These are phyloP conservation scores for rat (Rattus norvegicus) DNA, from an alignment of 2,113 vertebrate genomes.

Conservation along the genomic window DNA sequence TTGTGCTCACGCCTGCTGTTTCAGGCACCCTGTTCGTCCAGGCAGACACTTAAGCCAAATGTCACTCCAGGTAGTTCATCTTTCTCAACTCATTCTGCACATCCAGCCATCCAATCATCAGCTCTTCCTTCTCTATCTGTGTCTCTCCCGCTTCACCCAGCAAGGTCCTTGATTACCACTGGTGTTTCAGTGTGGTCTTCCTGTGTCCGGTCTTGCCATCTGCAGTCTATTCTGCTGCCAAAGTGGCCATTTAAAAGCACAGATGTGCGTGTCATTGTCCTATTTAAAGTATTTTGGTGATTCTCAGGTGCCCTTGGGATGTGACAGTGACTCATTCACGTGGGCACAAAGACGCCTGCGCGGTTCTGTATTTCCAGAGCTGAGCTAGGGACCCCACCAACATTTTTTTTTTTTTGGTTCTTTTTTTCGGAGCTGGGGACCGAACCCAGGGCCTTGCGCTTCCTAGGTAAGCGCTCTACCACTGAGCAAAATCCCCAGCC, in stretches of 20 bases:
- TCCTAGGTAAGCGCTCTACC: too few species aligned
- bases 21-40: background rate
- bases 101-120: background rate
- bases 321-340: background rate
- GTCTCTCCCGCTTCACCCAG: background rate
- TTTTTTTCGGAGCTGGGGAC: too few species aligned
- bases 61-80: background rate
- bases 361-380: background rate
- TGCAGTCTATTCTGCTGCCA: background rate
- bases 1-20: background rate
- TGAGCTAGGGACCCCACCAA: background rate
- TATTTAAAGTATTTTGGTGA: background rate
- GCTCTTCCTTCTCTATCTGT: slow-evolving; percentile 17
- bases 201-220: background rate
- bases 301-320: slow-evolving; percentile 27
- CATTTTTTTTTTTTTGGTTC: too few species aligned
- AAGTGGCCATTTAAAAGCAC: slow-evolving; percentile 45
- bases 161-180: background rate
- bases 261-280: background rate
- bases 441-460: too few species aligned
- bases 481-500: too few species aligned
- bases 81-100: background rate
- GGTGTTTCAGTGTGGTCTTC: background rate
- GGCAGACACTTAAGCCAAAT: background rate
- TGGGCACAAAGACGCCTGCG: background rate